These are phyloP conservation scores for Sinocyclocheilus maitianheensis DNA, from an alignment of 2,113 vertebrate species.

Conservation along the genomic window DNA sequence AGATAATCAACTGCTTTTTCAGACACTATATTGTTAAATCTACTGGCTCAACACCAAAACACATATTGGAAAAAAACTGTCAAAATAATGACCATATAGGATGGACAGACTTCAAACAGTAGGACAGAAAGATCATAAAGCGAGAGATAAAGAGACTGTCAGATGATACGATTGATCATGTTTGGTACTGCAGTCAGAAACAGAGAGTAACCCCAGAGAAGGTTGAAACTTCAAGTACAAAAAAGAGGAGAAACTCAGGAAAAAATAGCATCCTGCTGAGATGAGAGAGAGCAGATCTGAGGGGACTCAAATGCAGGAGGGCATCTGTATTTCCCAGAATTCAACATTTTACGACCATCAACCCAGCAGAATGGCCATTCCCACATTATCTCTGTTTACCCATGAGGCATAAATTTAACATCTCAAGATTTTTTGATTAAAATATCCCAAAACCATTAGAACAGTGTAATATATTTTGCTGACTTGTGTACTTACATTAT, in stretches of 20 bases:
- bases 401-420: neutral
- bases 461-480: too few relatives aligned
- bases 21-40: neutral
- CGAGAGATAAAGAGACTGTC: neutral
- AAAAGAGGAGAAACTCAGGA: conserved; percentile 11
- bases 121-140: neutral
- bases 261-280: conserved; percentile 15
- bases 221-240: conserved; percentile 30
- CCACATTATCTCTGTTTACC: neutral
- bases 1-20: neutral
- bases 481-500: too few relatives aligned
- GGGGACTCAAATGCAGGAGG: conserved; percentile 14
- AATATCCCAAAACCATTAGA: too few relatives aligned
- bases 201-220: neutral
- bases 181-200: neutral
- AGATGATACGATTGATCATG: conserved; percentile 18
- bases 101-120: conserved; percentile 22
- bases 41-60: neutral
- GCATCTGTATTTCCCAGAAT: neutral
- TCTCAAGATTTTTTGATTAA: too few relatives aligned
- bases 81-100: neutral
- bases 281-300: conserved; percentile 38
- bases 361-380: conserved; percentile 1
- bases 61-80: neutral
- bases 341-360: neutral